These are phyloP conservation scores for Aphodius granarius DNA, from an alignment of 2,888 invertebrate species.

Conservation along the genomic window DNA sequence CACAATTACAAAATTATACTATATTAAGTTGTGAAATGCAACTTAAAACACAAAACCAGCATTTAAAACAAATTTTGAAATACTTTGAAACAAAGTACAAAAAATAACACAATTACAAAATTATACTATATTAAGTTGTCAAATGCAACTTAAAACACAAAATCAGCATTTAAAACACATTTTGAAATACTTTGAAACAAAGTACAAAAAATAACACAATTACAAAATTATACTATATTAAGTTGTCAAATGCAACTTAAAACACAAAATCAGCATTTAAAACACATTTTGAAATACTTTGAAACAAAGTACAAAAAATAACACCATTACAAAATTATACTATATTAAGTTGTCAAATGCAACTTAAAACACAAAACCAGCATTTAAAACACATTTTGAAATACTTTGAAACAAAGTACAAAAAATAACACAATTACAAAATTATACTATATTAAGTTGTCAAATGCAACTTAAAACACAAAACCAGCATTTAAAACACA, in stretches of 20 bases:
- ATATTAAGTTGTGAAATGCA: not conserved
- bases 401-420: too few relatives aligned
- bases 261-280: not conserved
- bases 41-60: too few relatives aligned
- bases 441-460: too few relatives aligned
- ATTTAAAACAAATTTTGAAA: not conserved
- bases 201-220: not conserved
- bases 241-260: not conserved
- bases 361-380: too few relatives aligned
- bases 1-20: not conserved
- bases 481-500: too few relatives aligned
- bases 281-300: not conserved
- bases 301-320: not conserved
- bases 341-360: not conserved
- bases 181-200: not conserved
- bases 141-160: too few relatives aligned
- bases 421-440: too few relatives aligned
- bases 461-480: too few relatives aligned
- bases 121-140: not conserved
- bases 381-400: too few relatives aligned
- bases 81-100: not conserved
- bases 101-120: not conserved
- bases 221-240: not conserved
- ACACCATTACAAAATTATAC: not conserved
- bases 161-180: not conserved